These are phyloP conservation scores for Camptogramma bilineatum DNA, from an alignment of 2,888 invertebrate genomes.

Conservation along the genomic window DNA sequence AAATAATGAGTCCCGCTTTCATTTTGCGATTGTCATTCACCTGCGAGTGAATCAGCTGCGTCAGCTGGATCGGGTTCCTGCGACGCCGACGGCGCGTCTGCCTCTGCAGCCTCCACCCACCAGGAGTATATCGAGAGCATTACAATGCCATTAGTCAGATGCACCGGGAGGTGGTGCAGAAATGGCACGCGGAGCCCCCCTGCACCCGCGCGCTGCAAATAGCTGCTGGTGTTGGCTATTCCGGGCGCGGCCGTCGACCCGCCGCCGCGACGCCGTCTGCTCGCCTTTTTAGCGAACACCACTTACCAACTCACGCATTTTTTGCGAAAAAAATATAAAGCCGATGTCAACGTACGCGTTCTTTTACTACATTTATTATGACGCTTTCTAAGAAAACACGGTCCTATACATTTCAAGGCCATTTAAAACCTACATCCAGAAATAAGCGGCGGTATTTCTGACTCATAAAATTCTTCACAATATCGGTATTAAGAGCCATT, in stretches of 20 bases:
- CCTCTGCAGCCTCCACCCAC: slow-evolving; percentile 59
- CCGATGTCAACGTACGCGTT: slow-evolving; percentile 74
- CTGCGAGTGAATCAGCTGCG: slow-evolving; percentile 31
- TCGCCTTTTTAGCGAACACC: slow-evolving; percentile 82
- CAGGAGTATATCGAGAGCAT: slow-evolving; percentile 81
- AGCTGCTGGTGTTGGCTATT: slow-evolving; percentile 83
- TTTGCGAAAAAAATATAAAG: slow-evolving; percentile 74
- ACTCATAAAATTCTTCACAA: slow-evolving; percentile 40
- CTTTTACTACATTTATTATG: slow-evolving; percentile 61
- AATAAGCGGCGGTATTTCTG: slow-evolving; percentile 37
- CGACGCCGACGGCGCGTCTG: slow-evolving; percentile 76
- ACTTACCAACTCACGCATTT: slow-evolving; percentile 76
- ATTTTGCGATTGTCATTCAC: slow-evolving; percentile 36
- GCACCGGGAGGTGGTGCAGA: slow-evolving; percentile 84
- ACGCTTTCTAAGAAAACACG: slow-evolving; percentile 57
- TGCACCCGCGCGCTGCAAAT: slow-evolving; percentile 80
- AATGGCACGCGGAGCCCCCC: slow-evolving; percentile 81
- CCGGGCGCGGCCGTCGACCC: slow-evolving; percentile 84
- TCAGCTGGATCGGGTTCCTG: slow-evolving; percentile 44
- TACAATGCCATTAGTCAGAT: slow-evolving; percentile 85
- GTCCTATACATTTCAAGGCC: slow-evolving; percentile 50
- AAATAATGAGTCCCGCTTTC: slow-evolving; percentile 20
- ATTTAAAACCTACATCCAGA: slow-evolving; percentile 38
- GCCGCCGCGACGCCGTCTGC: slow-evolving; percentile 85
- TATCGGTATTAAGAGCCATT: no score